A percentile compares a stretch with the other conserved stretches of the same genome.
These are phyloP conservation scores for Epinephelus awoara DNA, from an alignment of 2,797 vertebrate species.

Conservation along the genomic window DNA sequence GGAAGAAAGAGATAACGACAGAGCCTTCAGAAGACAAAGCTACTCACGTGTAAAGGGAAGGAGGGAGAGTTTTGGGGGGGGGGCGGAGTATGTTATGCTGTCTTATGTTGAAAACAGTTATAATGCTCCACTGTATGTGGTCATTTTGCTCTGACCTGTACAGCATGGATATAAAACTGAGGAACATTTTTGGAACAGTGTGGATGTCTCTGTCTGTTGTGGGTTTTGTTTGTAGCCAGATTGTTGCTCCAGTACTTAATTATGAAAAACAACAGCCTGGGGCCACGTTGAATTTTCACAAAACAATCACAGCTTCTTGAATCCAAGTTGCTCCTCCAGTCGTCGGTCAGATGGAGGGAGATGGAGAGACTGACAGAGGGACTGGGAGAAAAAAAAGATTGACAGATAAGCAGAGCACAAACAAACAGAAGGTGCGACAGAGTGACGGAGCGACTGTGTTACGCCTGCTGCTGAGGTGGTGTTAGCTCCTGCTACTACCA, in stretches of 20 bases:
- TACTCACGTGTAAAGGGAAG: slow-evolving; percentile 50
- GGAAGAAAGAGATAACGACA: slow-evolving; percentile 45
- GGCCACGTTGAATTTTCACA: slow-evolving; percentile 67
- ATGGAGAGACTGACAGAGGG: slow-evolving; percentile 20
- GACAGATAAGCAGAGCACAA: slow-evolving; percentile 50
- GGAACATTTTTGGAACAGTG: slow-evolving; percentile 33
- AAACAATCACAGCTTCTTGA: slow-evolving; percentile 57
- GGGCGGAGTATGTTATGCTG: slow-evolving; percentile 9
- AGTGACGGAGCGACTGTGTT: slow-evolving; percentile 39
- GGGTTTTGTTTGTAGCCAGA: slow-evolving; percentile 58
- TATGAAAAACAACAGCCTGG: slow-evolving; percentile 77
- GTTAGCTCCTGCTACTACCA: slow-evolving; percentile 49
- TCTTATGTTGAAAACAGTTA: slow-evolving; percentile 27
- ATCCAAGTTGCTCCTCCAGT: slow-evolving; percentile 41
- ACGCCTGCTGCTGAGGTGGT: slow-evolving; percentile 42
- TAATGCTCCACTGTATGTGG: slow-evolving; percentile 21
- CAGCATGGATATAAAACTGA: slow-evolving; percentile 29
- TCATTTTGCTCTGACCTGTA: slow-evolving; percentile 27
- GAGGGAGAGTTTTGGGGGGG: not conserved
- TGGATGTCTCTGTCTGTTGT: slow-evolving; percentile 52
- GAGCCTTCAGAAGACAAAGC: slow-evolving; percentile 45
- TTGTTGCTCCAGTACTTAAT: slow-evolving; percentile 73
- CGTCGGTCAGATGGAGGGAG: slow-evolving; percentile 37
- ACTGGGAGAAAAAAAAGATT: not conserved
- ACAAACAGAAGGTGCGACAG: slow-evolving; percentile 62